Percentiles rank a stretch among this genome's conserved stretches.
These are phyloP conservation scores for Syngnathus rostellatus DNA, from an alignment of 2,797 vertebrate genomes.

Conservation along the genomic window DNA sequence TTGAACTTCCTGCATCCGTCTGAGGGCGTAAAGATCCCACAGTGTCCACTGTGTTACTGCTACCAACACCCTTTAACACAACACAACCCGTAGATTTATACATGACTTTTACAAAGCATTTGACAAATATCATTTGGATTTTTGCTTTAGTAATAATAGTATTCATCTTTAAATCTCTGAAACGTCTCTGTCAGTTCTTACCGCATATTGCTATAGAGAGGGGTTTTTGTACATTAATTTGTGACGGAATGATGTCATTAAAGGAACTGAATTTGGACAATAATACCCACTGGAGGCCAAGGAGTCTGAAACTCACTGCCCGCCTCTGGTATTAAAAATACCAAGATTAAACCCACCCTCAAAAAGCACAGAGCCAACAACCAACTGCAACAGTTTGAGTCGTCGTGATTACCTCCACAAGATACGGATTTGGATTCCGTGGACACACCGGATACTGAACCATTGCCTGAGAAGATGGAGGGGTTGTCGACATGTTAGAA, in stretches of 20 bases:
- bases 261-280: no score
- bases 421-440: conserved; percentile 63
- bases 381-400: not conserved
- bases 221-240: no score
- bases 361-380: not conserved
- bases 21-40: conserved; percentile 37
- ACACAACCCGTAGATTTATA: conserved; percentile 26
- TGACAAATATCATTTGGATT: no score
- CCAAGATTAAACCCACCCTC: not conserved
- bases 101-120: not conserved
- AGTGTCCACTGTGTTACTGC: conserved; percentile 37
- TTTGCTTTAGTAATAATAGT: no score
- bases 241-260: no score
- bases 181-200: no score
- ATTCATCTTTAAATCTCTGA: no score
- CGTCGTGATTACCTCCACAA: conserved; percentile 57
- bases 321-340: not conserved
- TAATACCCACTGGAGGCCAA: no score
- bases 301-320: no score
- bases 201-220: no score
- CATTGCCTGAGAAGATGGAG: conserved; percentile 76
- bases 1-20: conserved; percentile 56
- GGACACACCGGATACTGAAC: conserved; percentile 79
- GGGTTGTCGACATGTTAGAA: conserved; percentile 74
- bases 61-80: conserved; percentile 54